Evolutionary conservation across 2,113 vertebrate genomes (phyloP).

Genomic region (Uropsilus gracilis): DNA sequence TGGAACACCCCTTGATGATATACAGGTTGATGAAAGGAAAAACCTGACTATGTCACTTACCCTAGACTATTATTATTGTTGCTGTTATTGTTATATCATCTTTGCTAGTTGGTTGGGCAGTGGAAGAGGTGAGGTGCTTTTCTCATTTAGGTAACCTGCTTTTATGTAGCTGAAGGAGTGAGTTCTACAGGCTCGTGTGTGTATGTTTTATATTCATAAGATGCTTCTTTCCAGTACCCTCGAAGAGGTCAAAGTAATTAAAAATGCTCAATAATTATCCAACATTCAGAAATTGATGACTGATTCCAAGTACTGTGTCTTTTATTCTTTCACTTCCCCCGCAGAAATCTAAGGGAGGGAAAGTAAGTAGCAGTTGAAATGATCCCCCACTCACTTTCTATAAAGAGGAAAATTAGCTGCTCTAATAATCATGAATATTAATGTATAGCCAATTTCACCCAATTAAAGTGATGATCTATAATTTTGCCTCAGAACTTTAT

Average conservation of each 20-base stretch:
- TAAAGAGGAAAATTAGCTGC: conserved; percentile 75
- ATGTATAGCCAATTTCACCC: conserved; percentile 70
- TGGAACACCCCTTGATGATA: too few species aligned
- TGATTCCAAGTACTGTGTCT: not conserved
- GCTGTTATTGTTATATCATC: not conserved
- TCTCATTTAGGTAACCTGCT: not conserved
- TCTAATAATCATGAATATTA: conserved; percentile 81
- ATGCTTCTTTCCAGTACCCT: not conserved
- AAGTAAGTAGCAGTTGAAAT: not conserved
- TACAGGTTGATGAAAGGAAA: too few species aligned
- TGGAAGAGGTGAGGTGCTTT: not conserved
- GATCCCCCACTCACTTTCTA: conserved; percentile 62
- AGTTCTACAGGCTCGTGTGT: not conserved
- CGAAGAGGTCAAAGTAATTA: conserved; percentile 71
- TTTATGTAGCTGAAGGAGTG: not conserved
- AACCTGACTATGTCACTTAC: too few species aligned
- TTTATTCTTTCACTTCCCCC: conserved; percentile 14
- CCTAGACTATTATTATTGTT: too few species aligned
- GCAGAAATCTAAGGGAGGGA: not conserved
- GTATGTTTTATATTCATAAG: conserved; percentile 25
- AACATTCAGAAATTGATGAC: not conserved
- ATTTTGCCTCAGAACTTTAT: conserved; percentile 58
- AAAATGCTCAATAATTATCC: conserved; percentile 37
- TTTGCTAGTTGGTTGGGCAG: not conserved
- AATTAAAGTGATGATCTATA: conserved; percentile 76